Evolutionary conservation across 2,113 vertebrate species (phyloP).

Genomic region (Microcebus ravelobensis): DNA sequence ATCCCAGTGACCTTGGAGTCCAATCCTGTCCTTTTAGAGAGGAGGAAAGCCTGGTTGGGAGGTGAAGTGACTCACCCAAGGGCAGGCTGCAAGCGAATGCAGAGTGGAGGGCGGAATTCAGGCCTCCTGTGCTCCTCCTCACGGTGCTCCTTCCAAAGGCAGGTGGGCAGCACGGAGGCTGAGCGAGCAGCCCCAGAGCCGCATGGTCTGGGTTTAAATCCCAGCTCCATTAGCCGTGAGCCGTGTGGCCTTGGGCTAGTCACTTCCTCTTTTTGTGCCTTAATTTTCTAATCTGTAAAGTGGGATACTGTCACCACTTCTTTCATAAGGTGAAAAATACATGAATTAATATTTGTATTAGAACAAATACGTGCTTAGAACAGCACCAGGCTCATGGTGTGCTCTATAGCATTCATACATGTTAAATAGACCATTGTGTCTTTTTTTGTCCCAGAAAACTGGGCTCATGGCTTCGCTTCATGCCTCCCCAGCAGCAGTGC

Average conservation of each 20-base stretch:
- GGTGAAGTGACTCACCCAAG: rapidly evolving
- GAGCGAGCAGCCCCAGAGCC: background rate
- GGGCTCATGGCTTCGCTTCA: background rate
- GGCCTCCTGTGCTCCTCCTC: background rate
- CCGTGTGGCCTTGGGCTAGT: background rate
- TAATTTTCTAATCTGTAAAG: background rate
- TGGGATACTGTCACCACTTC: background rate
- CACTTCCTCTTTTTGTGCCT: background rate
- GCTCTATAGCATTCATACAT: rapidly evolving
- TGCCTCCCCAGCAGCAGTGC: background rate
- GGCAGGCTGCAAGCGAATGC: too few species aligned
- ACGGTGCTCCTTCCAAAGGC: background rate
- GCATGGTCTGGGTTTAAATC: background rate
- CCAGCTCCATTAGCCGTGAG: background rate
- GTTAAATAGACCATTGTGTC: rapidly evolving
- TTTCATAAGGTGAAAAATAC: too few species aligned
- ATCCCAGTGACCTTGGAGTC: too few species aligned
- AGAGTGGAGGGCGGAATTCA: background rate
- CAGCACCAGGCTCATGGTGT: rapidly evolving
- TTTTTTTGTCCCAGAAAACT: background rate
- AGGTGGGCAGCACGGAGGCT: background rate
- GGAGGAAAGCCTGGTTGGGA: background rate
- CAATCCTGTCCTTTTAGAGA: background rate
- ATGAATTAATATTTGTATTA: background rate
- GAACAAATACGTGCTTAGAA: background rate